Conservation (phyloP, 2,113 vertebrate species). For the Eurypyga helias region DNA sequence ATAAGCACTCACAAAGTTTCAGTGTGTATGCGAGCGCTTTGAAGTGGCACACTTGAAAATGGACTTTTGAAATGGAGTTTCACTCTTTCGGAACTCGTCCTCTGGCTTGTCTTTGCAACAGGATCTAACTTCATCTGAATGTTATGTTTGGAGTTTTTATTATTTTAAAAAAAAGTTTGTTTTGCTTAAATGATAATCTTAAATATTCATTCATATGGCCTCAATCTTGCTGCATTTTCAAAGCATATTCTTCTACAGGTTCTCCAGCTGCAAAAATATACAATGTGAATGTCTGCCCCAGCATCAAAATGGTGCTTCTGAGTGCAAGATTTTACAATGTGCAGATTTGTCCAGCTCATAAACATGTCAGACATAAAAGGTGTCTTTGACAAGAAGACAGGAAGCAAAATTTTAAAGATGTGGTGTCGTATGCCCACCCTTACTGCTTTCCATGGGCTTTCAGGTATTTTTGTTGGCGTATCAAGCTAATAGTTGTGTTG, state of each 20-base stretch:
- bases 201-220: background rate
- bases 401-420: background rate
- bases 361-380: background rate
- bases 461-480: background rate
- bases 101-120: background rate
- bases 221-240: background rate
- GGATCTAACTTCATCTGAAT: background rate
- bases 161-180: background rate
- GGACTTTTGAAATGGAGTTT: no score
- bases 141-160: background rate
- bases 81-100: background rate
- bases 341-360: background rate
- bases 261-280: conserved; percentile 46
- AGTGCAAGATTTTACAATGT: background rate
- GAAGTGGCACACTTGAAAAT: background rate
- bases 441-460: background rate
- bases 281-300: background rate
- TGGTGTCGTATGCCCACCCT: background rate
- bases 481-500: background rate
- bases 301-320: background rate
- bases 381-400: background rate
- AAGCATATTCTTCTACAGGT: background rate
- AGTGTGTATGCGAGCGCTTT: background rate
- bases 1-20: background rate
- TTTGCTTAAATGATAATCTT: background rate